Conservation (phyloP, 2,888 invertebrate species). For the Synergus itoensis region DNA sequence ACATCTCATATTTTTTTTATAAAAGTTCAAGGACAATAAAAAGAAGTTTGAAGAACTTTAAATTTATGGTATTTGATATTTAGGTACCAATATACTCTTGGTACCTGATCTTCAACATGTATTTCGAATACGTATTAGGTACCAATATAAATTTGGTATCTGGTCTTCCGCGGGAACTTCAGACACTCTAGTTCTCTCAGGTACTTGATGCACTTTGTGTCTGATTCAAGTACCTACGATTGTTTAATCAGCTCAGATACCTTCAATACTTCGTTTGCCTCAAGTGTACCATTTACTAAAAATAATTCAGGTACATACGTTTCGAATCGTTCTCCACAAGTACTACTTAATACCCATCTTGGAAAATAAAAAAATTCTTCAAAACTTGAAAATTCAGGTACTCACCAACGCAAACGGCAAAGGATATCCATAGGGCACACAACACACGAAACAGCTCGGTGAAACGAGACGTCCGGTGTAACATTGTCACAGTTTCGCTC, state of each 20-base stretch:
- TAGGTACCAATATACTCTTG: too few species aligned
- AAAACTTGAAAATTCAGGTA: not conserved
- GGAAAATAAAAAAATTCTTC: not conserved
- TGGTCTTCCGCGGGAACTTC: not conserved
- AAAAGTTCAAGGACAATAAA: too few species aligned
- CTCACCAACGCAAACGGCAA: slow-evolving; percentile 25
- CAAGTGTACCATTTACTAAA: not conserved
- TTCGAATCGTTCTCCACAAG: not conserved
- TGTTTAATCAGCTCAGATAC: not conserved
- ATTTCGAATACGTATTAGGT: too few species aligned
- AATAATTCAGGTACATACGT: not conserved
- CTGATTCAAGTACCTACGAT: not conserved
- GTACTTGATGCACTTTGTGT: not conserved
- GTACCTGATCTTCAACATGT: too few species aligned
- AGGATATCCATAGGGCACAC: slow-evolving; percentile 37
- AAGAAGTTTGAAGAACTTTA: too few species aligned
- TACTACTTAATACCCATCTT: not conserved
- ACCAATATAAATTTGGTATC: too few species aligned
- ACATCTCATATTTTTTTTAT: not conserved
- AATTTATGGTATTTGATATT: too few species aligned
- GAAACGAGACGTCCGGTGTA: slow-evolving; percentile 41
- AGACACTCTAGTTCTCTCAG: not conserved
- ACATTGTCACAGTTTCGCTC: slow-evolving; percentile 38
- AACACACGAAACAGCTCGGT: slow-evolving; percentile 38
- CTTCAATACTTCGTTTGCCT: not conserved